Evolutionary conservation across 1,140 invertebrate genomes (phyloP), one percentile per base, ranked within the genome.

Genomic region (Diorhabda sublineata): DNA sequence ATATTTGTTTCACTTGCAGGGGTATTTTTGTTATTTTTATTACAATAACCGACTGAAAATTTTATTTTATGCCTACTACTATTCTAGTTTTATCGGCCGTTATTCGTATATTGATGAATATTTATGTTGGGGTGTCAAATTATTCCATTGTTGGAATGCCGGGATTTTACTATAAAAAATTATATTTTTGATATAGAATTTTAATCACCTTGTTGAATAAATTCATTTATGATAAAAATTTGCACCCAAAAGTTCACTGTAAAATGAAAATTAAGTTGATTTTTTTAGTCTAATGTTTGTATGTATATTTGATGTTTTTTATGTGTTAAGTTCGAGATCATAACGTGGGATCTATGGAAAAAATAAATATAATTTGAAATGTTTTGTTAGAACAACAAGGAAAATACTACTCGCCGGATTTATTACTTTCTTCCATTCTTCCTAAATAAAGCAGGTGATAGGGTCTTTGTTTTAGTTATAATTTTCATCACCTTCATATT

Each of bases 261-360:
- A 67, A 61, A 68, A 61, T 71, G 58, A 67, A 43, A 58, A 64
- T 62, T 69, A 67, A 65, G 41, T 70, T 66, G 59, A 47, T n/a
- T 72, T 72, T 72, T 72, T 68, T 72, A 72, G 71, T 72, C 71
- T 72, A 72, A 72, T 69, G 63, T 69, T 70, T 66, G 64, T 72
- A 72, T 72, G 68, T 69, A 69, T 69, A 69, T 58, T 69, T 68
- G 69, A 70, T 61, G 69, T 67, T 26, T 66, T 61, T 66, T 47
- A 66, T 66, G 52, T 64, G 71, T 72, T 72, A 72, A 69, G 67
- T 72, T 72, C 69, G 69, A 71, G 60, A 67, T 59, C 57, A 67
- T 67, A 52, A 26, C 26, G 57, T 52, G n/a, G 47, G 47, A n/a
- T 52, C 6, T 6, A n/a, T 8, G 6, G 47, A 52, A 52, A 52